A percentile compares a stretch with the other conserved stretches of the same genome.
Conservation (phyloP, 2,888 invertebrate species). For the Conus canariensis region DNA sequence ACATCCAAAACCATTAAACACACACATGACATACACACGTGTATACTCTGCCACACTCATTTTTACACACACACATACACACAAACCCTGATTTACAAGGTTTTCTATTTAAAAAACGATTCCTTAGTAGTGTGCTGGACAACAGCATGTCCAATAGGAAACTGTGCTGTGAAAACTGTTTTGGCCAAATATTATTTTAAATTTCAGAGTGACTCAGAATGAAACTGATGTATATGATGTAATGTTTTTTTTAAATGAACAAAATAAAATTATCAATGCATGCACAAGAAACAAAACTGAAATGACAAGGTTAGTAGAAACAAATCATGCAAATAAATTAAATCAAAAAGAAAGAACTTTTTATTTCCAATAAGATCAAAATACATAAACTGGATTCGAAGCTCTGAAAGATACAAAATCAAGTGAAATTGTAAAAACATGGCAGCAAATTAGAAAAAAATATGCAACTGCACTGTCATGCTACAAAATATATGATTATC, state of each 20-base stretch:
- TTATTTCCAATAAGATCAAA: slow-evolving; percentile 55
- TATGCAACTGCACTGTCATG: slow-evolving; percentile 33
- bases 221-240: too few relatives aligned
- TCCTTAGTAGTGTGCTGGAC: too few relatives aligned
- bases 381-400: slow-evolving; percentile 56
- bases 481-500: slow-evolving; percentile 38
- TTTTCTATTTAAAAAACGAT: too few relatives aligned
- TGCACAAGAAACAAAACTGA: not conserved
- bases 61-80: too few relatives aligned
- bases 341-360: slow-evolving; percentile 50
- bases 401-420: slow-evolving; percentile 57
- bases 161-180: too few relatives aligned
- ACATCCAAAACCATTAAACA: too few relatives aligned
- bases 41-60: too few relatives aligned
- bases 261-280: not conserved
- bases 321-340: slow-evolving; percentile 49
- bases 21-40: too few relatives aligned
- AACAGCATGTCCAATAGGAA: not conserved
- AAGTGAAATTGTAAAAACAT: slow-evolving; percentile 50
- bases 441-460: slow-evolving; percentile 47
- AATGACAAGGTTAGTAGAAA: slow-evolving; percentile 48
- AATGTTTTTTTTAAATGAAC: not conserved
- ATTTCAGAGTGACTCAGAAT: not conserved
- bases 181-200: too few relatives aligned
- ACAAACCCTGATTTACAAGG: too few relatives aligned